Conservation (phyloP, 2,797 vertebrate genomes). For the Clangula hyemalis region DNA sequence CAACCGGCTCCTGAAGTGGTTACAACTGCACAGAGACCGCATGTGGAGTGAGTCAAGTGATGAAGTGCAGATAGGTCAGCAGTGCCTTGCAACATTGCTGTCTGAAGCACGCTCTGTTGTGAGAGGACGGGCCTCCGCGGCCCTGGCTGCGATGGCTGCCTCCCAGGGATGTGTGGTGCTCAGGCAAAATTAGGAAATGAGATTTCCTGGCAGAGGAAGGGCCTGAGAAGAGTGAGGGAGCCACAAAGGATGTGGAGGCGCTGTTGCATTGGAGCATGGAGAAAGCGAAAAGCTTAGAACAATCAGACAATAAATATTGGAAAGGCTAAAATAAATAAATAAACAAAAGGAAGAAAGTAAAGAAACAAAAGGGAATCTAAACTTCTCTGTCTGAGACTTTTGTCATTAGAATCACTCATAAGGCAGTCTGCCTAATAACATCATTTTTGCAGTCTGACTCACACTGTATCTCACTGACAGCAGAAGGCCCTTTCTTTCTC, state of each 20-base stretch:
- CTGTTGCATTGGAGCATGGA: background rate
- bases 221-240: background rate
- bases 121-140: accelerated
- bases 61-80: background rate
- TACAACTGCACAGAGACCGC: accelerated
- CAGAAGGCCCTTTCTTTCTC: background rate
- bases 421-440: background rate
- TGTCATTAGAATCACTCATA: background rate
- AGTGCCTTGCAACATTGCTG: background rate
- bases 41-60: background rate
- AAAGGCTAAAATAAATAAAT: background rate
- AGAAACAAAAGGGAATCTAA: background rate
- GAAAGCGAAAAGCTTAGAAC: background rate
- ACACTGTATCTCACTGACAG: background rate
- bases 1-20: background rate
- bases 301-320: background rate
- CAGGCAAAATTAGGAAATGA: background rate
- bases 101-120: background rate
- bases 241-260: background rate
- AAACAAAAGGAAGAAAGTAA: background rate
- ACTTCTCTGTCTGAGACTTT: background rate
- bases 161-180: background rate
- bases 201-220: background rate
- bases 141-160: background rate
- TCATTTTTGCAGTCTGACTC: background rate